Conservation (phyloP, 2,888 invertebrate genomes). For the Cantharis nigra region DNA sequence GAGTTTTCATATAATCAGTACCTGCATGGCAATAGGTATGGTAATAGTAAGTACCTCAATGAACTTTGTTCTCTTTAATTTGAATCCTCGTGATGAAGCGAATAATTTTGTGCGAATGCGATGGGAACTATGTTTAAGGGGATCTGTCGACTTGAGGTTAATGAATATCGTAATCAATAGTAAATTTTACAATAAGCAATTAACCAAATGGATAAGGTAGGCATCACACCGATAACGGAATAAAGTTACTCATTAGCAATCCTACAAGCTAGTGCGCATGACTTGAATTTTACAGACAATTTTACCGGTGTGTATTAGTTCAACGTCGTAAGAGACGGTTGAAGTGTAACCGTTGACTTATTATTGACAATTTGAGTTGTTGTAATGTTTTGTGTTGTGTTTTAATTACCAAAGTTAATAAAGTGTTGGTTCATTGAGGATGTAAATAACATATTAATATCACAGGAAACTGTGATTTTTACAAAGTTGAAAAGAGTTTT, state of each 20-base stretch:
- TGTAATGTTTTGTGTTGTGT: constrained; percentile 8
- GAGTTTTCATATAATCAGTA: not conserved
- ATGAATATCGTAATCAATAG: not conserved
- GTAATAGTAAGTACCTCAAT: not conserved
- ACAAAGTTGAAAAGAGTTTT: not conserved
- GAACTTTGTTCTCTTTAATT: not conserved
- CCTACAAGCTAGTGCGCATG: constrained; percentile 6
- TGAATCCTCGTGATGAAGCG: not conserved
- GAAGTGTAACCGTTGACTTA: constrained; percentile 3
- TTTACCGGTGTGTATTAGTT: constrained; percentile 26
- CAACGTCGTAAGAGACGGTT: constrained; percentile 22
- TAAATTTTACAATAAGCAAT: not conserved
- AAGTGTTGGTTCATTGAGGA: constrained; percentile 3
- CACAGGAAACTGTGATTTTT: constrained; percentile 14
- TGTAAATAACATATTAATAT: constrained; percentile 8
- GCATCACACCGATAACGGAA: not conserved
- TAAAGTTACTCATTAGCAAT: not conserved
- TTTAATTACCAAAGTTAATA: constrained; percentile 6
- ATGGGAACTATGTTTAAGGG: not conserved
- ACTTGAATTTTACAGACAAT: constrained; percentile 11
- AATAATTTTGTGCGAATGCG: not conserved
- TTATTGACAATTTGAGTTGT: not conserved
- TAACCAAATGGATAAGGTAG: not conserved
- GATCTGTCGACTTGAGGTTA: not conserved
- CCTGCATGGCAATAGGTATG: not conserved